Percentiles rank a stretch among this genome's conserved stretches.
phyloP scores from a whole-genome alignment of 2,797 vertebrate genomes.

The Spheniscus humboldti region DNA sequence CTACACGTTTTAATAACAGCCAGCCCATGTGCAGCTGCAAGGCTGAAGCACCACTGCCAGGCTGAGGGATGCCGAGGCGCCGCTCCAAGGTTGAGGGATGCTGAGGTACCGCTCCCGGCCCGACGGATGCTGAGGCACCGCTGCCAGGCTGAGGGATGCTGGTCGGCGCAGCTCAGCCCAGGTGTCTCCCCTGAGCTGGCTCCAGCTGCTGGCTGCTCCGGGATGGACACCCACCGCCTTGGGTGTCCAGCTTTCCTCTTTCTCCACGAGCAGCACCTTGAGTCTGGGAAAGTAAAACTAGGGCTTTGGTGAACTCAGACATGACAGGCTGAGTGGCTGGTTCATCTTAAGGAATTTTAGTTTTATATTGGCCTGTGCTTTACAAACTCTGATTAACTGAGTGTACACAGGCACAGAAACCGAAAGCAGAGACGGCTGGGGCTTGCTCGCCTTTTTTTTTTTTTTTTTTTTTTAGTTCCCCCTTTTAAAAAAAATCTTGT shows the following conservation, averaged over 20 bases:
- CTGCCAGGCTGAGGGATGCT: neutral
- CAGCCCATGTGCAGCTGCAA: neutral
- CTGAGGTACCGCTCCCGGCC: accelerated
- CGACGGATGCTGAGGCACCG: accelerated
- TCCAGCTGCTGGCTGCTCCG: neutral
- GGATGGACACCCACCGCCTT: neutral
- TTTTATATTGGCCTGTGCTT: neutral
- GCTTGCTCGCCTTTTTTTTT: neutral
- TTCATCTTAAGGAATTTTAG: neutral
- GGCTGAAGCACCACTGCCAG: neutral
- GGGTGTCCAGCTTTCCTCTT: neutral
- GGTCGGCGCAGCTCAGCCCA: neutral
- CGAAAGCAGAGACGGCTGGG: neutral
- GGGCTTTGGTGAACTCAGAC: neutral
- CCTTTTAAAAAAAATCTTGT: neutral
- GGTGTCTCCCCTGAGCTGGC: neutral
- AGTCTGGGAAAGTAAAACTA: neutral
- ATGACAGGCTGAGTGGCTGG: neutral
- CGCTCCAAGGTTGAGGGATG: neutral
- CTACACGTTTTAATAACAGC: neutral
- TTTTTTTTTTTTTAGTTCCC: neutral
- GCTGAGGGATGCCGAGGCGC: neutral
- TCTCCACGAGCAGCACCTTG: neutral
- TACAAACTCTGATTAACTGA: neutral
- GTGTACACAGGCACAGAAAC: neutral